Conservation (phyloP, 2,888 invertebrate species). For the Thymelicus acteon region DNA sequence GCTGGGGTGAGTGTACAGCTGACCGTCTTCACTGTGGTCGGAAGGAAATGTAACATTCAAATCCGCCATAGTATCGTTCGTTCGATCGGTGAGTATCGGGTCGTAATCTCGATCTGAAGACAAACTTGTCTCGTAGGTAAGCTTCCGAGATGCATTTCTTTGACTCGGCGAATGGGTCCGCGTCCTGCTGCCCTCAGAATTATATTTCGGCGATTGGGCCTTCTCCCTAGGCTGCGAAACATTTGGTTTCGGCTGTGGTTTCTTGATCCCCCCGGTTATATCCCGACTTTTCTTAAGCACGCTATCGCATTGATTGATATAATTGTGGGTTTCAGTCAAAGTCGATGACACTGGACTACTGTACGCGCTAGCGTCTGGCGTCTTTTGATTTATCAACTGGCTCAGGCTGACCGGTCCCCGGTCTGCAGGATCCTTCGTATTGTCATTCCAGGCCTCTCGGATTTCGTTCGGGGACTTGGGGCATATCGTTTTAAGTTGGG, state of each 20-base stretch:
- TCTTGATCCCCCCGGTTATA: conserved; percentile 66
- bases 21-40: conserved; percentile 64
- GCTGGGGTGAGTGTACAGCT: conserved; percentile 44
- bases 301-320: conserved; percentile 65
- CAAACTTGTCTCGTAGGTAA: conserved; percentile 68
- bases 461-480: conserved; percentile 67
- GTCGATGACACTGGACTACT: conserved; percentile 59
- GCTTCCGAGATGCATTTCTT: conserved; percentile 57
- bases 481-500: conserved; percentile 73
- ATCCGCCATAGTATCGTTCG: conserved; percentile 80
- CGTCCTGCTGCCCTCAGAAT: conserved; percentile 55
- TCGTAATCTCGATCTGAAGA: conserved; percentile 69
- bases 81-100: conserved; percentile 71
- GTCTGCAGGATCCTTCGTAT: conserved; percentile 49
- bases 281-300: conserved; percentile 69
- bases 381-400: conserved; percentile 67
- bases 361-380: conserved; percentile 49
- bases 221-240: conserved; percentile 37
- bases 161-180: conserved; percentile 60
- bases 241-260: conserved; percentile 45
- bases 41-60: conserved; percentile 77
- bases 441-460: conserved; percentile 72
- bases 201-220: conserved; percentile 45
- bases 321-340: conserved; percentile 67
- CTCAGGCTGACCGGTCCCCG: conserved; percentile 75